Evolutionary conservation across 2,113 vertebrate species (phyloP).

Genomic region (Cheirogaleus medius): DNA sequence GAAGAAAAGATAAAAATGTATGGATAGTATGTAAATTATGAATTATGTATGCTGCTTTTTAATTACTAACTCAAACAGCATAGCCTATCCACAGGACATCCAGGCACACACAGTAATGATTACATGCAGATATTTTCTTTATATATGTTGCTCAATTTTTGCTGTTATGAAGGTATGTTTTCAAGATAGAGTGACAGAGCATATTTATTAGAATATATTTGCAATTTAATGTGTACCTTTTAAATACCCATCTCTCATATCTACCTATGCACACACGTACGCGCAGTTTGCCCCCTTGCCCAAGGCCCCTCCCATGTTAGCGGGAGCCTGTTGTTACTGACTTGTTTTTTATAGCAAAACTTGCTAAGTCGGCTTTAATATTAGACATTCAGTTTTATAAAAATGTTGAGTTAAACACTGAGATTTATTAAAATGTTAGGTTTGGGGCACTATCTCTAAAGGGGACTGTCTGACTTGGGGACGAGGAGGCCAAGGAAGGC

Average conservation of each 20-base stretch:
- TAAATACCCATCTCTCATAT: neutral
- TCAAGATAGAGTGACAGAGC: neutral
- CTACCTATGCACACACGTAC: too few relatives aligned
- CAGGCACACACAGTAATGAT: rapidly evolving
- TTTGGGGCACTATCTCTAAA: neutral
- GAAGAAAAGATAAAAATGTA: neutral
- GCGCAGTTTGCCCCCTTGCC: rapidly evolving
- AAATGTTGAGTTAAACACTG: neutral
- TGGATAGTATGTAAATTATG: neutral
- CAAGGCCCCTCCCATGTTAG: neutral
- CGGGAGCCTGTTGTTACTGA: neutral
- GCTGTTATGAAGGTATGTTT: neutral
- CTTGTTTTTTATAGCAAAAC: neutral
- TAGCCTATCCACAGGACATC: neutral
- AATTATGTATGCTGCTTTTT: neutral
- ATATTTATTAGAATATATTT: too few relatives aligned
- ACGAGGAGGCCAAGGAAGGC: neutral
- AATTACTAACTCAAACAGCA: neutral
- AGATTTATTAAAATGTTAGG: neutral
- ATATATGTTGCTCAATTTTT: neutral
- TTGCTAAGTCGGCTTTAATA: neutral
- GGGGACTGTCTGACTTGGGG: too few relatives aligned
- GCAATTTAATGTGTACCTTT: neutral
- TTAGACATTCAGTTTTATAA: neutral
- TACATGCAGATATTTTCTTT: neutral